Percentiles rank a stretch among this genome's conserved stretches.
Evolutionary conservation across 2,888 invertebrate species (phyloP).

Genomic region (Leptinotarsa haldemani): DNA sequence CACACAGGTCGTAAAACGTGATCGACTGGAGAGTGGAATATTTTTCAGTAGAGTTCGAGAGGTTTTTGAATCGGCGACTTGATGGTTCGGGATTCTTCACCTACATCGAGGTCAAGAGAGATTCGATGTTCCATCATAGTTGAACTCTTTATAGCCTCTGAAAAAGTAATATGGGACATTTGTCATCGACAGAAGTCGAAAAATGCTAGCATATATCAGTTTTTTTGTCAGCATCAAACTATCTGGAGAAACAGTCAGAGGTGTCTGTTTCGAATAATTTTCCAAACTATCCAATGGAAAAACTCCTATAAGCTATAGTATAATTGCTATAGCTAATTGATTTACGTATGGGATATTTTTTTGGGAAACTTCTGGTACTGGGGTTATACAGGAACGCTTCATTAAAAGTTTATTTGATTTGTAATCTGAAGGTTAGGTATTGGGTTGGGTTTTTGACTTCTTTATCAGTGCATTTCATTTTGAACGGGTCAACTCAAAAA

Average conservation of each 20-base stretch:
- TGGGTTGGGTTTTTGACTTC: too few species aligned
- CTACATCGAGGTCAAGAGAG: slow-evolving; percentile 18
- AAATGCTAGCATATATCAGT: neutral
- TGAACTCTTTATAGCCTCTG: neutral
- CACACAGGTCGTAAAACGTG: slow-evolving; percentile 39
- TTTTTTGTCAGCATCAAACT: neutral
- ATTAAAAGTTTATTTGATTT: too few species aligned
- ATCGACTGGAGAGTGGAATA: slow-evolving; percentile 34
- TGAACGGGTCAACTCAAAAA: too few species aligned
- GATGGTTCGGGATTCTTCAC: slow-evolving; percentile 22
- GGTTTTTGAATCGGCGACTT: slow-evolving; percentile 24
- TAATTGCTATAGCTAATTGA: too few species aligned
- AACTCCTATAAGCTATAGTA: too few species aligned
- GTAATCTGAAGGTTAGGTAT: too few species aligned
- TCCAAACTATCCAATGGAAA: too few species aligned
- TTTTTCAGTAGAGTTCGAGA: slow-evolving; percentile 25
- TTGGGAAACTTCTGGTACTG: too few species aligned
- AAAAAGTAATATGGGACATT: neutral
- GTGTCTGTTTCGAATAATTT: too few species aligned
- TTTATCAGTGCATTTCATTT: too few species aligned
- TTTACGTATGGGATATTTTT: too few species aligned
- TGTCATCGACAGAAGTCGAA: neutral
- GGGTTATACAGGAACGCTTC: too few species aligned
- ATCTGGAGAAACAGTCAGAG: neutral
- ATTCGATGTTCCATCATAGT: slow-evolving; percentile 1